Evolutionary conservation across 92 coral and sea anemone species (phyloP).

Genomic region (Porites lobata): DNA sequence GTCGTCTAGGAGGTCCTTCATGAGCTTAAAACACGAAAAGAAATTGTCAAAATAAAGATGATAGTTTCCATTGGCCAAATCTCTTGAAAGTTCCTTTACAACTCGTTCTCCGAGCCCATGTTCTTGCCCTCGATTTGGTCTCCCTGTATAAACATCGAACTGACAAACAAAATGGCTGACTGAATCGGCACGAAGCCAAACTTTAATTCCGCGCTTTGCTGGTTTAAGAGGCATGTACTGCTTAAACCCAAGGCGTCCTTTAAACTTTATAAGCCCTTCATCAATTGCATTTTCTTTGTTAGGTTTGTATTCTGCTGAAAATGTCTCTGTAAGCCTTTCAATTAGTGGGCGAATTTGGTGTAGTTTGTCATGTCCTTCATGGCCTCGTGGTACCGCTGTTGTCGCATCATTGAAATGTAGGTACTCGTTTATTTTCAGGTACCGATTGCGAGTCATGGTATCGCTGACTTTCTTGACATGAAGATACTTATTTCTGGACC

Average conservation of each 20-base stretch:
- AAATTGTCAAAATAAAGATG: conserved; percentile 61
- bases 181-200: conserved; percentile 63
- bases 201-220: conserved; percentile 52
- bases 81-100: conserved; percentile 26
- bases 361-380: conserved; percentile 32
- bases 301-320: conserved; percentile 21
- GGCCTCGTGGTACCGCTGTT: conserved; percentile 20
- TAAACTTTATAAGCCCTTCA: conserved; percentile 47
- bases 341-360: conserved; percentile 38
- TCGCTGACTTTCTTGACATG: conserved; percentile 35
- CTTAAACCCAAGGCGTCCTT: conserved; percentile 54
- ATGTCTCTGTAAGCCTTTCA: not conserved
- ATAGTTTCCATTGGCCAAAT: conserved; percentile 28
- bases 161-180: conserved; percentile 26
- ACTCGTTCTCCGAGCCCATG: conserved; percentile 55
- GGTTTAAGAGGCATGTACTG: conserved; percentile 71
- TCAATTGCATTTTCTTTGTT: conserved; percentile 4
- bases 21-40: conserved; percentile 34
- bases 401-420: conserved; percentile 33
- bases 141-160: conserved; percentile 42
- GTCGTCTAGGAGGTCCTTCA: conserved; percentile 30
- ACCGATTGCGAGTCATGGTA: conserved; percentile 41
- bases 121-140: conserved; percentile 17
- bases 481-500: conserved; percentile 37
- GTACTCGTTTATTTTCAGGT: conserved; percentile 45